These are phyloP conservation scores for Siniperca knerii DNA, from an alignment of 2,113 vertebrate species.

Conservation along the genomic window DNA sequence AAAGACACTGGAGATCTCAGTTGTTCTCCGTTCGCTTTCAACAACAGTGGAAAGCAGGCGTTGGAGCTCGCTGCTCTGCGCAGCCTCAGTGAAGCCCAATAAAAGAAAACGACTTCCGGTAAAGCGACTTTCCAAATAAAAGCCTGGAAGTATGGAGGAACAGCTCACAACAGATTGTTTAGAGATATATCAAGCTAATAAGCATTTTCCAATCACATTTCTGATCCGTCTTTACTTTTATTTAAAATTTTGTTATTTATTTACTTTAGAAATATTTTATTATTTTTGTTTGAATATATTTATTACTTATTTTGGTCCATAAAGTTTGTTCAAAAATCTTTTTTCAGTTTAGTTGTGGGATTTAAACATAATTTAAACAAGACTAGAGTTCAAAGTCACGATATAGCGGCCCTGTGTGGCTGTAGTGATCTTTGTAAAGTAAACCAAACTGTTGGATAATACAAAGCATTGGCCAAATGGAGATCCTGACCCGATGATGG, in stretches of 20 bases:
- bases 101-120: constrained; percentile 5
- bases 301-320: too few relatives aligned
- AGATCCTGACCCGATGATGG: neutral
- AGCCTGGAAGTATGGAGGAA: neutral
- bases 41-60: constrained; percentile 53
- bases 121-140: constrained; percentile 40
- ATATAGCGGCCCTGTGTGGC: neutral
- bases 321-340: too few relatives aligned
- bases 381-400: neutral
- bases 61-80: constrained; percentile 47
- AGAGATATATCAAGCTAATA: too few relatives aligned
- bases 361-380: neutral
- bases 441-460: neutral
- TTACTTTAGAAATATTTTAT: too few relatives aligned
- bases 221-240: too few relatives aligned
- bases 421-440: too few relatives aligned
- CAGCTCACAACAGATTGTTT: too few relatives aligned
- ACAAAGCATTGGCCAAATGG: neutral
- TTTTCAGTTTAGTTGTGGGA: too few relatives aligned
- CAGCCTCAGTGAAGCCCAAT: constrained; percentile 54
- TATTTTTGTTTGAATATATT: too few relatives aligned
- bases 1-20: neutral
- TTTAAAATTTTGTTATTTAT: too few relatives aligned
- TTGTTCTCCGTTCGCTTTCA: neutral
- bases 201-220: too few relatives aligned